These are phyloP conservation scores for Arrhopalites spinosus DNA, from an alignment of 2,888 invertebrate species.

Conservation along the genomic window DNA sequence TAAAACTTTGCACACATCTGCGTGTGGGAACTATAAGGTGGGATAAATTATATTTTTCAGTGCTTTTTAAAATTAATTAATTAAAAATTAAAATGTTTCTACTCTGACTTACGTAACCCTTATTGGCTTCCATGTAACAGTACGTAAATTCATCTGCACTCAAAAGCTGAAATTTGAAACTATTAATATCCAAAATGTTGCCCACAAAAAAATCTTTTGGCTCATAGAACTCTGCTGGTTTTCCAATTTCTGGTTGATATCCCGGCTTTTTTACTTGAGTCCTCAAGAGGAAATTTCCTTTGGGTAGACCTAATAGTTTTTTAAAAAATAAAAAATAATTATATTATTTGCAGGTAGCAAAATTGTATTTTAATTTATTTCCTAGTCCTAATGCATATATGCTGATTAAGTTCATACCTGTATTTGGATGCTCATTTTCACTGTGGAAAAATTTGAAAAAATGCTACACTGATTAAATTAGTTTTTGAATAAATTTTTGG, in stretches of 20 bases:
- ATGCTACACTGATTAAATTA: no score
- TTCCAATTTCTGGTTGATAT: constrained; percentile 71
- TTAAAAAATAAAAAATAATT: not conserved
- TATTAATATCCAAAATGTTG: constrained; percentile 74
- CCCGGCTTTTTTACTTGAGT: constrained; percentile 73
- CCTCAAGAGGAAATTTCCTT: constrained; percentile 64
- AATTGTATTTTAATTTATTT: not conserved
- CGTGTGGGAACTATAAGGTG: constrained; percentile 69
- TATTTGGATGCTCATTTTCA: constrained; percentile 75
- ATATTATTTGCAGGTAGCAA: not conserved
- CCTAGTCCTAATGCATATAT: not conserved
- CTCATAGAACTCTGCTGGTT: constrained; percentile 75
- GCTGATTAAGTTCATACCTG: constrained; percentile 62
- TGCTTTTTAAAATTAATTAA: no score
- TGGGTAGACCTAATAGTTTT: constrained; percentile 45
- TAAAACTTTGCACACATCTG: constrained; percentile 74
- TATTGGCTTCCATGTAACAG: constrained; percentile 81
- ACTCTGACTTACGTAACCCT: constrained; percentile 66
- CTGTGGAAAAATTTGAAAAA: no score
- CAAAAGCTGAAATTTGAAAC: constrained; percentile 76
- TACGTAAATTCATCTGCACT: constrained; percentile 86
- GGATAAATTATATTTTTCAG: not conserved
- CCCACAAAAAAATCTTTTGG: constrained; percentile 85
- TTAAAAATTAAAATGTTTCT: not conserved
- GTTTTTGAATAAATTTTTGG: no score